Evolutionary conservation across 2,113 vertebrate genomes (phyloP).

Genomic region (Parotia lawesii): DNA sequence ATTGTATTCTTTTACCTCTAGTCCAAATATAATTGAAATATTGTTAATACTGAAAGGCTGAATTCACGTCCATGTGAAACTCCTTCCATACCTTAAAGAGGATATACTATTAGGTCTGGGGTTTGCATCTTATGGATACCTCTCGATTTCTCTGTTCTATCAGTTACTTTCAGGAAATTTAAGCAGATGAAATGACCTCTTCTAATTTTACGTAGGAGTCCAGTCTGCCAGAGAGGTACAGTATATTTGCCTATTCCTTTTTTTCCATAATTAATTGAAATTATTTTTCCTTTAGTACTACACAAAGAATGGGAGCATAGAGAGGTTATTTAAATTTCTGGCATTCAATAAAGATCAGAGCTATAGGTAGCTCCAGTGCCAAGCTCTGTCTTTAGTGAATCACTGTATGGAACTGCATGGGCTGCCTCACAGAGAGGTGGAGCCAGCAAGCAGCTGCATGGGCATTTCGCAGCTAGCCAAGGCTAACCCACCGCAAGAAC

Average conservation of each 20-base stretch:
- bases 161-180: background rate
- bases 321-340: background rate
- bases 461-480: background rate
- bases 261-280: background rate
- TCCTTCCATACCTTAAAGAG: background rate
- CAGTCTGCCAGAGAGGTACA: too few species aligned
- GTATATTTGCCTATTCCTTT: background rate
- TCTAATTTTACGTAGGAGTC: background rate
- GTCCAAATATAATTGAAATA: background rate
- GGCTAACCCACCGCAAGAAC: background rate
- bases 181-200: background rate
- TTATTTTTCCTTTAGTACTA: background rate
- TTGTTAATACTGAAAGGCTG: background rate
- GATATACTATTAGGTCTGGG: fast-evolving
- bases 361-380: background rate
- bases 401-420: fast-evolving
- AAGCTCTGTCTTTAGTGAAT: background rate
- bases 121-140: background rate
- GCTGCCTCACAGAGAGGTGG: background rate
- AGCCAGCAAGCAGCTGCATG: background rate
- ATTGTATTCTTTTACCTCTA: background rate
- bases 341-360: background rate
- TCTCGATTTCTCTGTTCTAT: background rate
- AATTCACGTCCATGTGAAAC: background rate
- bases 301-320: background rate